Evolutionary conservation across 2,797 vertebrate species (phyloP).

Genomic region (Chaunax sp.): DNA sequence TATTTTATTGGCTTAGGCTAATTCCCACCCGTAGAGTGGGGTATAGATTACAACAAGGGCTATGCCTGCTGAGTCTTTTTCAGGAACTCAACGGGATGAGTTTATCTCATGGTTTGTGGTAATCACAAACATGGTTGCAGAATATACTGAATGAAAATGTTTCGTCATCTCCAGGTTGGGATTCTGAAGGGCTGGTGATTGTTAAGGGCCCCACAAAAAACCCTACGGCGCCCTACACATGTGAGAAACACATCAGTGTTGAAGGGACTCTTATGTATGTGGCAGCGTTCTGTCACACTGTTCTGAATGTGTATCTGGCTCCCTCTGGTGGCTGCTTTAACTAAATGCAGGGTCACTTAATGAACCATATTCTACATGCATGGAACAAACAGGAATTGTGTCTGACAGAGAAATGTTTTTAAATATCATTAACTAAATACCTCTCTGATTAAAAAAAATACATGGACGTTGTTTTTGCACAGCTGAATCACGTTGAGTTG

Average conservation of each 20-base stretch:
- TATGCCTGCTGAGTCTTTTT: conserved; percentile 14
- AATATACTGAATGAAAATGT: not conserved
- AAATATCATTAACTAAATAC: not conserved
- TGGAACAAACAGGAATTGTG: not conserved
- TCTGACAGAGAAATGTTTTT: not conserved
- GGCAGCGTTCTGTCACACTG: conserved; percentile 11
- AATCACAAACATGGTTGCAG: conserved; percentile 1
- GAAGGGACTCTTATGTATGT: conserved; percentile 3
- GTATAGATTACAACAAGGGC: conserved; percentile 16
- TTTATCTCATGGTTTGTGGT: not conserved
- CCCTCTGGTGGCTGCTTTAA: conserved; percentile 79
- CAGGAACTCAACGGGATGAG: conserved; percentile 4
- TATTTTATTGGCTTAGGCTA: conserved; percentile 69
- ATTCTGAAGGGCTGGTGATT: conserved; percentile 21
- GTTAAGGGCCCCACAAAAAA: conserved; percentile 14
- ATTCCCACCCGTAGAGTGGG: conserved; percentile 42
- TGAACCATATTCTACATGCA: conserved; percentile 30
- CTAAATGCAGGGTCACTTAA: conserved; percentile 64
- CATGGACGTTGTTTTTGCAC: too few species aligned
- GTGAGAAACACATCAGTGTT: conserved; percentile 8
- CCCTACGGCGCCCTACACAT: conserved; percentile 20
- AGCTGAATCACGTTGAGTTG: too few species aligned
- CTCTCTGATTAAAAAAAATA: too few species aligned
- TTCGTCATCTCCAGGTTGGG: conserved; percentile 19
- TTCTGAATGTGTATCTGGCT: conserved; percentile 65